Evolutionary conservation across 2,888 invertebrate species (phyloP).

Genomic region (Ommatoiulus sabulosus): DNA sequence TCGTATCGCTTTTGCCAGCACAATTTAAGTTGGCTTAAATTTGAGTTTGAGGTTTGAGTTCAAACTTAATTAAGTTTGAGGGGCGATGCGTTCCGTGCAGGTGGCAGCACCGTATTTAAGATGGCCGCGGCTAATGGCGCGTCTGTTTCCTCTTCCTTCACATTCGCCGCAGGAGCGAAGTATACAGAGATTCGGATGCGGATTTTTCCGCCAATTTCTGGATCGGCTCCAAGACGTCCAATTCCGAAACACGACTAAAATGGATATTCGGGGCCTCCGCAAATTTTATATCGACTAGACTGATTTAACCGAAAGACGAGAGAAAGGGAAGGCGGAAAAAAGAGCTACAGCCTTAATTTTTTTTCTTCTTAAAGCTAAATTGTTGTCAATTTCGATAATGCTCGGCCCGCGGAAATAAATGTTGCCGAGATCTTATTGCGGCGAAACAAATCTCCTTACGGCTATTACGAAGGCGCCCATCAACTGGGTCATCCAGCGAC

Average conservation of each 20-base stretch:
- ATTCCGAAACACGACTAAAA: neutral
- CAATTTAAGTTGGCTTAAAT: no score
- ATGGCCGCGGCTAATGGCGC: neutral
- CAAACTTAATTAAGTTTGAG: no score
- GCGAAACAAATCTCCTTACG: neutral
- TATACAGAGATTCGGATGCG: neutral
- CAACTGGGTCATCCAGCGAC: neutral
- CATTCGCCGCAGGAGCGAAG: neutral
- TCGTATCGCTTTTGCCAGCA: no score
- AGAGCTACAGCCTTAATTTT: no score
- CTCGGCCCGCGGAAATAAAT: neutral
- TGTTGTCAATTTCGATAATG: neutral
- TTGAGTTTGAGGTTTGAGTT: no score
- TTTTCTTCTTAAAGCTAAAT: neutral
- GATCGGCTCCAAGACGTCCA: neutral
- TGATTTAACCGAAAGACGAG: neutral
- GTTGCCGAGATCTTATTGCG: neutral
- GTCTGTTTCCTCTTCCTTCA: neutral
- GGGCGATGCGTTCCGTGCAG: neutral
- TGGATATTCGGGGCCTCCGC: neutral
- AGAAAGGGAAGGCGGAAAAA: no score
- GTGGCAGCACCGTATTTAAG: neutral
- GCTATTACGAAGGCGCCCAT: neutral
- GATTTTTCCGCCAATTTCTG: neutral
- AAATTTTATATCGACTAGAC: neutral